A percentile compares a stretch with the other conserved stretches of the same genome.
Evolutionary conservation across 2,888 invertebrate genomes (phyloP).

Genomic region (Rhaphigaster nebulosa): DNA sequence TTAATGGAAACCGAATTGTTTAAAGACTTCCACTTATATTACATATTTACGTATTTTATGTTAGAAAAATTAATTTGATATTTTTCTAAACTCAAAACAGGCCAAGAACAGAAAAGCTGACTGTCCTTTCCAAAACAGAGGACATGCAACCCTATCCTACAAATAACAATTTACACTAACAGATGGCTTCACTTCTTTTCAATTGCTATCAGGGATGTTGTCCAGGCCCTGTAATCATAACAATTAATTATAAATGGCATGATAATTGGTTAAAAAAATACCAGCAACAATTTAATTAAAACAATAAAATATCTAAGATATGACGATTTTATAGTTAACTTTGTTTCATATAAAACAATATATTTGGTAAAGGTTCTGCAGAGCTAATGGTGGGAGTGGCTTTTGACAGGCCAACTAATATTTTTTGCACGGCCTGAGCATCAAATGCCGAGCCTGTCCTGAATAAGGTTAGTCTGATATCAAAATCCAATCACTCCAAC

Average conservation of each 20-base stretch:
- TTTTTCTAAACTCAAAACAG: background rate
- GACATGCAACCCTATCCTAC: background rate
- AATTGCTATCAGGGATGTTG: background rate
- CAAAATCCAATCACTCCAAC: too few species aligned
- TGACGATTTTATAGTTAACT: too few species aligned
- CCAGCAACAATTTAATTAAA: too few species aligned
- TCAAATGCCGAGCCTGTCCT: too few species aligned
- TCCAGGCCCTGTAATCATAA: background rate
- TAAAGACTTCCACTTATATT: background rate
- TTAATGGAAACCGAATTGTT: background rate
- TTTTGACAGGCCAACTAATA: too few species aligned
- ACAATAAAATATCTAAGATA: too few species aligned
- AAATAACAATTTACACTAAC: slow-evolving; percentile 14
- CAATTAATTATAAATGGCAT: background rate
- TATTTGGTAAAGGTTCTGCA: too few species aligned
- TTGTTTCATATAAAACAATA: too few species aligned
- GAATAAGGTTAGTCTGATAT: too few species aligned
- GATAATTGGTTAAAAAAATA: background rate
- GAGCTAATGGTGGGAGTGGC: too few species aligned
- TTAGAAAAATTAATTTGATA: background rate
- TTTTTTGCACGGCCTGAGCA: too few species aligned
- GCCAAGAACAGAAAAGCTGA: background rate
- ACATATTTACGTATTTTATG: background rate
- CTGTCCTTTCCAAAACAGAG: background rate
- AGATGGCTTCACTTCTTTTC: background rate